Evolutionary conservation across 2,113 vertebrate species (phyloP).

Genomic region (Taxidea taxus): DNA sequence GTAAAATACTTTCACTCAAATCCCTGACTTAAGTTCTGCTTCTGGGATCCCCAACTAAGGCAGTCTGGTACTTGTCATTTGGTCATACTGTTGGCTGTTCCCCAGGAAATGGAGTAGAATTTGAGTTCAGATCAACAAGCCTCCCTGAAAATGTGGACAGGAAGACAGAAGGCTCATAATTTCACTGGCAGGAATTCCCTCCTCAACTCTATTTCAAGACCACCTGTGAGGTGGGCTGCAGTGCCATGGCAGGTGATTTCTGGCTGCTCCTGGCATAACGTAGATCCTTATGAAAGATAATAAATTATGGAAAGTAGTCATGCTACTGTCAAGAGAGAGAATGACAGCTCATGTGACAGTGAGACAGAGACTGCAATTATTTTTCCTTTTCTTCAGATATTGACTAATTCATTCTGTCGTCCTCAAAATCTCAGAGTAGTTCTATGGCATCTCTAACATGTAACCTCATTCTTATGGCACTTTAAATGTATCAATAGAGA

Average conservation of each 20-base stretch:
- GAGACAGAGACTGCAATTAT: neutral
- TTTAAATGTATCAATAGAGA: neutral
- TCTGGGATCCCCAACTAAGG: neutral
- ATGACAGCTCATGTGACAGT: no score
- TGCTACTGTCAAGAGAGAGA: no score
- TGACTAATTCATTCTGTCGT: neutral
- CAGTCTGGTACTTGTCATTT: neutral
- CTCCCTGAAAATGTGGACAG: neutral
- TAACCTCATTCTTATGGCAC: neutral
- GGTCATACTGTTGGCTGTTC: neutral
- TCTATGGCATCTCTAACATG: neutral
- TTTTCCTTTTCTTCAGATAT: neutral
- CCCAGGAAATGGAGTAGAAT: neutral
- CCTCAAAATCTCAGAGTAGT: neutral
- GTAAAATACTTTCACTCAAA: constrained; percentile 39
- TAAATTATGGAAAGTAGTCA: neutral
- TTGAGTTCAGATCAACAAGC: neutral
- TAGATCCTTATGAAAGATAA: neutral
- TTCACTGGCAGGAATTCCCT: neutral
- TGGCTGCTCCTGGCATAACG: neutral
- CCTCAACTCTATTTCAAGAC: neutral
- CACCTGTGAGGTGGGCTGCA: neutral
- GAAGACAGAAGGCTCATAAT: neutral
- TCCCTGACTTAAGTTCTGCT: neutral
- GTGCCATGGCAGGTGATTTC: neutral